Evolutionary conservation across 2,113 vertebrate species (phyloP), one percentile per base, ranked within the genome.

Genomic region (Hystrix cristata): DNA sequence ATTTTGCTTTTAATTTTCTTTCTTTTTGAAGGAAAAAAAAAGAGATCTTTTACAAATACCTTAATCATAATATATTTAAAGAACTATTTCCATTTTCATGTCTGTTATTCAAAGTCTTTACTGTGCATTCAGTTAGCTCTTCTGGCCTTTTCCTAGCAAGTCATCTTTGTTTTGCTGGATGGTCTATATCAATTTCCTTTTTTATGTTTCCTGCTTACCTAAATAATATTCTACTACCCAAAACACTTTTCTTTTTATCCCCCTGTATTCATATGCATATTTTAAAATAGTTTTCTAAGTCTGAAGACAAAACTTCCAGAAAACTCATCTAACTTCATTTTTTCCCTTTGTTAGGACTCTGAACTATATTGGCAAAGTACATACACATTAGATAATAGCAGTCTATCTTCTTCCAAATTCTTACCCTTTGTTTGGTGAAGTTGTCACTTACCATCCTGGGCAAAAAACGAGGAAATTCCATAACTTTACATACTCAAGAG

Each of bases 261-360:
- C 9, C 72, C 38, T 82, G 59, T 19, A 15, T 84, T 80, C 29
- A 59, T 29, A 46, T 38, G 10, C 3, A 3, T 76, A 69, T 48
- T 59, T 95, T 93, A 90, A 76, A 69, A 29, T 15, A 48, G 2
- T 51, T 97, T 80, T 92, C 38, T 84, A 80, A 69, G 31, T 4
- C 55, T 67, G 14, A 57, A n/a, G 82, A 64, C 7, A 3, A 55
- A n/a, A 5, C 18, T 62, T 90, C 23, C 16, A 57, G 48, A 87
- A 93, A 83, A 81, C 38, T 76, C 31, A 38, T 74, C 46, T 86
- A 43, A 13, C 6, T 86, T 81, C 46, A 46, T 65, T 53, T 76
- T n/a, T 53, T 65, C n/a, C 3, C 7, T 59, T 85, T 84, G 31
- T 80, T 93, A 51, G 9, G 67, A 91, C 59, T 82, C 53, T 87